Evolutionary conservation across 2,797 vertebrate genomes (phyloP), one percentile per base, ranked within the genome.

Genomic region (Sciurus vulgaris): DNA sequence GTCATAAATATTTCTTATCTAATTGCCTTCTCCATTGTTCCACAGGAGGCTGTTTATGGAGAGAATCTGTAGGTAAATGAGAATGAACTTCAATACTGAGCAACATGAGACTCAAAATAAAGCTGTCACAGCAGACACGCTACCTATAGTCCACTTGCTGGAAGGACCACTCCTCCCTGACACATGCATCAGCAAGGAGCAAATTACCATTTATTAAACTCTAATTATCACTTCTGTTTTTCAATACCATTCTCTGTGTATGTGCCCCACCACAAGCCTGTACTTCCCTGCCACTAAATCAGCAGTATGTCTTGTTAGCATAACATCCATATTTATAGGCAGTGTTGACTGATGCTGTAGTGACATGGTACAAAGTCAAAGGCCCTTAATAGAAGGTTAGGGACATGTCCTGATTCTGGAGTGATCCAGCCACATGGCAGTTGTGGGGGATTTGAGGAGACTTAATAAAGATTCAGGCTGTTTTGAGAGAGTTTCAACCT

Each of bases 141-240:
- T 69, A 38, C 82, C 89, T 67, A 20, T 38, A 76, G 90, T 94
- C 92, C 82, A 76, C 51, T 94, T 96, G 96, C 89, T 47, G 76
- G 93, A 95, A 96, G 81, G 72, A 89, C 44, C 28, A 2, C 26
- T 47, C 30, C 44, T 82, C 59, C 47, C 89, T 0, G 8, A 86
- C 91, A 84, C 49, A 91, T 6, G 1, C 61, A 88, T 87, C 88
- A 63, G 81, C 82, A 91, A 97, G 89, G 81, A 97, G 91, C 95
- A 97, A 97, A 97, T 97, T 96, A 97, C 77, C 96, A 92, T 96
- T 96, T 96, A 97, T 97, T 97, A 97, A 97, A 96, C 81, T 94
- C 95, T 96, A 96, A 98, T 97, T 96, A 95, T 96, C 61, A 61
- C 92, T 89, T 87, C 56, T 2, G 0, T 77, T 97, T 95, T 96